Evolutionary conservation across 2,888 invertebrate species (phyloP).

Genomic region (Platynereis dumerilii): DNA sequence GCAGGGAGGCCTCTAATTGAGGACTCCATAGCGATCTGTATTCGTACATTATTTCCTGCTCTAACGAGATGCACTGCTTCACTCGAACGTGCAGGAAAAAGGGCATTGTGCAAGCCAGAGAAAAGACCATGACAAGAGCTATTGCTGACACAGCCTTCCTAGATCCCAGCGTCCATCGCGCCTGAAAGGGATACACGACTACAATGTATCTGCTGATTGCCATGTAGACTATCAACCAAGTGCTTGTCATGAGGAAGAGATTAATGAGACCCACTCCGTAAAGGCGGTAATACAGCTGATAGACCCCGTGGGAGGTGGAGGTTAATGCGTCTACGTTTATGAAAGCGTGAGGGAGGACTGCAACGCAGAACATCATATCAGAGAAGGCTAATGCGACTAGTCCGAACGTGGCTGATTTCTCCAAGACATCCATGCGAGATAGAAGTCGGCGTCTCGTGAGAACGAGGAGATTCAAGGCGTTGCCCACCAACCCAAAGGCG

Average conservation of each 20-base stretch:
- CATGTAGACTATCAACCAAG: slow-evolving; percentile 76
- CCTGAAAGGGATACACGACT: slow-evolving; percentile 75
- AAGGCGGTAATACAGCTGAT: slow-evolving; percentile 46
- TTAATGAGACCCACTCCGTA: slow-evolving; percentile 53
- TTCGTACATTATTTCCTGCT: slow-evolving; percentile 14
- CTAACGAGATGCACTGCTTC: not conserved
- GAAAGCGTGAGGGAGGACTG: slow-evolving; percentile 68
- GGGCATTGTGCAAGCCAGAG: slow-evolving; percentile 74
- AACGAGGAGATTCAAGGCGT: slow-evolving; percentile 78
- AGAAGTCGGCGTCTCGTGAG: slow-evolving; percentile 69
- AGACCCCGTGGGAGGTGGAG: slow-evolving; percentile 68
- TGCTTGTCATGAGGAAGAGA: slow-evolving; percentile 71
- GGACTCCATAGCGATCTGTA: slow-evolving; percentile 5
- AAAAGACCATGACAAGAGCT: slow-evolving; percentile 71
- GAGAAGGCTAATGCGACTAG: slow-evolving; percentile 77
- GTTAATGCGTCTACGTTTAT: slow-evolving; percentile 44
- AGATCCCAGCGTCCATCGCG: slow-evolving; percentile 67
- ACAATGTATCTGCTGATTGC: slow-evolving; percentile 78
- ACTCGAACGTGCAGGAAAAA: slow-evolving; percentile 33
- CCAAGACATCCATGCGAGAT: slow-evolving; percentile 70
- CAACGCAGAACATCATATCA: slow-evolving; percentile 69
- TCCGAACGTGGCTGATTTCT: slow-evolving; percentile 80
- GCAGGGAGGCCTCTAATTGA: not conserved
- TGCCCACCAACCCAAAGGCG: slow-evolving; percentile 77
- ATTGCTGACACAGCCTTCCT: slow-evolving; percentile 70